Percentiles rank a stretch among this genome's conserved stretches.
These are phyloP conservation scores for Streblospio benedicti DNA, from an alignment of 1,140 invertebrate genomes.

Conservation along the genomic window DNA sequence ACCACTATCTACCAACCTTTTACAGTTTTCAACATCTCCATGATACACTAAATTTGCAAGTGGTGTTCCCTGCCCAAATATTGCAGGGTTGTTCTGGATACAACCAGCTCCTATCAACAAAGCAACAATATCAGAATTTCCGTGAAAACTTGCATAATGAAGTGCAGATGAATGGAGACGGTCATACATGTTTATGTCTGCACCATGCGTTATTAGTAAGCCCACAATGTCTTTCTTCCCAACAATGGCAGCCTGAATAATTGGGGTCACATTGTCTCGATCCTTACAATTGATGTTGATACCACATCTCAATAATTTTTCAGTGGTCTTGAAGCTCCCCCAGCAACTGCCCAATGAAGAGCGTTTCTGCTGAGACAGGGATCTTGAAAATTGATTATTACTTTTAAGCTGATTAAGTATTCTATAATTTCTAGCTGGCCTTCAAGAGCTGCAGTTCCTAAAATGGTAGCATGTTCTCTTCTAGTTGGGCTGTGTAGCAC, in stretches of 20 bases:
- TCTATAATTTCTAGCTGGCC: slow-evolving; percentile 28
- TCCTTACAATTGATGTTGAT: slow-evolving; percentile 29
- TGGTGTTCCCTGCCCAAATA: slow-evolving; percentile 30
- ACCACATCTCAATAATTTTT: slow-evolving; percentile 19
- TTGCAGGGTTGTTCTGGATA: slow-evolving; percentile 23
- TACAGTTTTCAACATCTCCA: slow-evolving; percentile 20
- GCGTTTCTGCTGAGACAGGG: slow-evolving; percentile 24
- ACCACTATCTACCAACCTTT: slow-evolving; percentile 24
- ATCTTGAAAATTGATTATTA: slow-evolving; percentile 27
- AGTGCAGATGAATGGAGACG: slow-evolving; percentile 29
- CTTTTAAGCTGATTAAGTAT: slow-evolving; percentile 21
- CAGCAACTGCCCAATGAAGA: slow-evolving; percentile 32
- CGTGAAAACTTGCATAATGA: slow-evolving; percentile 31
- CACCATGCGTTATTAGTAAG: slow-evolving; percentile 26
- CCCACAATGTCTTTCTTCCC: slow-evolving; percentile 21
- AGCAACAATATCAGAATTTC: slow-evolving; percentile 16
- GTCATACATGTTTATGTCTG: slow-evolving; percentile 23
- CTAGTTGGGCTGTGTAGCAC: slow-evolving; percentile 23
- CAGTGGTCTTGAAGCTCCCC: slow-evolving; percentile 13
- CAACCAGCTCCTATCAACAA: slow-evolving; percentile 27
- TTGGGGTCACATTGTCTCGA: slow-evolving; percentile 30
- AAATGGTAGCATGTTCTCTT: slow-evolving; percentile 26
- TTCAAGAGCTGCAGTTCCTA: slow-evolving; percentile 25
- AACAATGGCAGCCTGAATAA: slow-evolving; percentile 25
- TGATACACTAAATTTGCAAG: slow-evolving; percentile 24